phyloP scores from a whole-genome alignment of 2,888 invertebrate genomes.

The Polyommatus icarus region DNA sequence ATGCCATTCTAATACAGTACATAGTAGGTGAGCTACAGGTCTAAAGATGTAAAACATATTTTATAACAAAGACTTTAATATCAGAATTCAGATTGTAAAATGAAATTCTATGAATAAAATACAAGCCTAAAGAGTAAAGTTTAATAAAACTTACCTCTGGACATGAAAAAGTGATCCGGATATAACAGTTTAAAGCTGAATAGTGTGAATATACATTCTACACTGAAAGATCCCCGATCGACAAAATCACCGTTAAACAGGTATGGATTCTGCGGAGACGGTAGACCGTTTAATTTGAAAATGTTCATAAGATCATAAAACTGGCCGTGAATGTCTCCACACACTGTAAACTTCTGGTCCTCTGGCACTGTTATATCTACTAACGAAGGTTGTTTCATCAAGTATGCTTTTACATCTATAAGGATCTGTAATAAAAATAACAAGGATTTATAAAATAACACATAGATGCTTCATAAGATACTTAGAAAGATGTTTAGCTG shows the following conservation, averaged over 20 bases:
- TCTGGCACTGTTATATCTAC: slow-evolving; percentile 94
- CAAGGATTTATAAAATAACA: neutral
- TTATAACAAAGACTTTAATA: too few species aligned
- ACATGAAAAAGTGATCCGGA: slow-evolving; percentile 98
- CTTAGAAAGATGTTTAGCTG: too few species aligned
- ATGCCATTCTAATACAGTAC: too few species aligned
- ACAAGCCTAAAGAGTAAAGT: neutral
- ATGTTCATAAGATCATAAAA: slow-evolving; percentile 99
- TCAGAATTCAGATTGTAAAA: too few species aligned
- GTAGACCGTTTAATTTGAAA: slow-evolving; percentile 97
- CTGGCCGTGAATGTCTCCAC: slow-evolving; percentile 99
- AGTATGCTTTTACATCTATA: slow-evolving; percentile 91
- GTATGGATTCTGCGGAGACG: slow-evolving; percentile 97
- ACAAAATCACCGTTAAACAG: slow-evolving; percentile 99
- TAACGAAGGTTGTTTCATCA: slow-evolving; percentile 91
- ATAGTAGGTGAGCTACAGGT: too few species aligned
- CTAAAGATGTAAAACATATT: too few species aligned
- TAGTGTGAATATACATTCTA: slow-evolving; percentile 98
- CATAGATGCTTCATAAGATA: too few species aligned
- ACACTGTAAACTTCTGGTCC: slow-evolving; percentile 96
- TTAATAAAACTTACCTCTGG: slow-evolving; percentile 86
- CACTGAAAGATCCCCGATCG: slow-evolving; percentile 99
- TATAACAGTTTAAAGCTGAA: slow-evolving; percentile 98
- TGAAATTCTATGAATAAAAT: neutral
- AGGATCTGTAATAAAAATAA: slow-evolving; percentile 85